Conservation (phyloP, 2,888 invertebrate genomes). For the Agrotis segetum region DNA sequence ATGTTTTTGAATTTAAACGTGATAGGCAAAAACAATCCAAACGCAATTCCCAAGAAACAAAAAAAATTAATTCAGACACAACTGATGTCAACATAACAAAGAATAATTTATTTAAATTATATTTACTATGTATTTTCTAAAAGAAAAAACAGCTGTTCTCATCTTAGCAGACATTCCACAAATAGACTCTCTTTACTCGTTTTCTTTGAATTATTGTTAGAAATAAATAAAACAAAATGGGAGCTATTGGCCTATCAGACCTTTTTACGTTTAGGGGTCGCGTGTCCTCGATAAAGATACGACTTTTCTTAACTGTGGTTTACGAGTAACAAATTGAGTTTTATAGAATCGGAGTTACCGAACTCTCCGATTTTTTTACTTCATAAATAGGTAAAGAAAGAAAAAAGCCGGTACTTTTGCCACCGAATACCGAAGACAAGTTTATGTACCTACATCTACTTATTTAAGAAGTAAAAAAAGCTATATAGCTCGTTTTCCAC, state of each 20-base stretch:
- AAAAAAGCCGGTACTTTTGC: background rate
- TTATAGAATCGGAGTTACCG: slow-evolving; percentile 15
- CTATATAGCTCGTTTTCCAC: too few relatives aligned
- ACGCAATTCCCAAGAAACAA: slow-evolving; percentile 4
- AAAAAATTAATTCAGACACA: slow-evolving; percentile 1
- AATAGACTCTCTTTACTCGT: slow-evolving; percentile 27
- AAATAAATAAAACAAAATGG: slow-evolving; percentile 45
- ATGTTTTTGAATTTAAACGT: slow-evolving; percentile 4
- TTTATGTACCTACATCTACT: background rate
- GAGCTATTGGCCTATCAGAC: slow-evolving; percentile 39
- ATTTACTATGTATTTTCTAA: slow-evolving; percentile 38
- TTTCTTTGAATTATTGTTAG: slow-evolving; percentile 47
- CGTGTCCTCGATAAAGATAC: slow-evolving; percentile 13
- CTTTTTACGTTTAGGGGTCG: slow-evolving; percentile 28
- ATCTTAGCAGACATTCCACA: slow-evolving; percentile 17
- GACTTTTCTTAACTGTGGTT: slow-evolving; percentile 27
- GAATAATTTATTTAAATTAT: slow-evolving; percentile 42
- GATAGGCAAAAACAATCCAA: slow-evolving; percentile 8
- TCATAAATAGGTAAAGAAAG: too few relatives aligned
- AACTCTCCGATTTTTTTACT: too few relatives aligned
- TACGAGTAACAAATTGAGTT: slow-evolving; percentile 48
- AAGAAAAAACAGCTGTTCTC: slow-evolving; percentile 38
- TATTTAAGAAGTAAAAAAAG: background rate
- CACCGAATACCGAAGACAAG: background rate
- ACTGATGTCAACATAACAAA: slow-evolving; percentile 26